phyloP scores from a whole-genome alignment of 2,797 vertebrate genomes.

The Sebastes hopkinsi region DNA sequence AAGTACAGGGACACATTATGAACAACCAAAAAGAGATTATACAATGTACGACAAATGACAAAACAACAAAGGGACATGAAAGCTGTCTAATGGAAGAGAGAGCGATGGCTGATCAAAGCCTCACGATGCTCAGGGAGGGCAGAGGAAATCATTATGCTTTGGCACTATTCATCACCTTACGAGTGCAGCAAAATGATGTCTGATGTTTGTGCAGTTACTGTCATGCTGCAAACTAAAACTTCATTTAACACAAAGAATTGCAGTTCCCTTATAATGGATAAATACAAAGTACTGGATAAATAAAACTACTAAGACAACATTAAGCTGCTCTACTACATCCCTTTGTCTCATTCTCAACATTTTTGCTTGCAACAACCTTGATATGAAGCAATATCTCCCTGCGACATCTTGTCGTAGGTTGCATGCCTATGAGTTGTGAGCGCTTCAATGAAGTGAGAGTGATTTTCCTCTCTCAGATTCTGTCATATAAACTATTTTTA shows the following conservation, averaged over 20 bases:
- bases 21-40: no score
- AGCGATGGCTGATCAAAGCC: not conserved
- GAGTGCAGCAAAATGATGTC: not conserved
- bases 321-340: not conserved
- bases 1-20: not conserved
- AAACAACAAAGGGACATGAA: no score
- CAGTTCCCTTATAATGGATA: not conserved
- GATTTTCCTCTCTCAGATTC: not conserved
- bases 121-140: not conserved
- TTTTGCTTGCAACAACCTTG: not conserved
- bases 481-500: not conserved
- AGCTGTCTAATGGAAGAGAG: not conserved
- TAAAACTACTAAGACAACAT: not conserved
- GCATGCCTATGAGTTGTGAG: not conserved
- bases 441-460: not conserved
- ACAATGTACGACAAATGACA: no score
- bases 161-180: not conserved
- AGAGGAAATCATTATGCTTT: not conserved
- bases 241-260: not conserved
- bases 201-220: not conserved
- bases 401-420: not conserved
- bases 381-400: no score
- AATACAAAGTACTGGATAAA: not conserved
- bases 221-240: not conserved
- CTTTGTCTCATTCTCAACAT: not conserved